Percentiles rank a stretch among this genome's conserved stretches.
Evolutionary conservation across 2,113 vertebrate genomes (phyloP).

Genomic region (Fukomys damarensis): DNA sequence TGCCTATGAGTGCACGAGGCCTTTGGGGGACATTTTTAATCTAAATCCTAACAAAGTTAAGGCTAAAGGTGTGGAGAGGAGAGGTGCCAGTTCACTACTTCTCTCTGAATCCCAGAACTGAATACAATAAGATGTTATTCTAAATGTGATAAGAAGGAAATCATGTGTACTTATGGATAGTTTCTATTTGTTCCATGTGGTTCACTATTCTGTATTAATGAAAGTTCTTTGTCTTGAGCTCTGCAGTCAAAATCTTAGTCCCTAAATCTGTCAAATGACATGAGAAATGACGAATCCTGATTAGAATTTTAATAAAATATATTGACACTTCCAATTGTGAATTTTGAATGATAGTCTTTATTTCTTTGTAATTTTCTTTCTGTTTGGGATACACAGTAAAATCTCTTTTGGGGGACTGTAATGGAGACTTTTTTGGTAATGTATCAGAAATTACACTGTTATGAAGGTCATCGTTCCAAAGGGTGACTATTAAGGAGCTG

Average conservation of each 20-base stretch:
- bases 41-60: background rate
- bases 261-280: conserved; percentile 18
- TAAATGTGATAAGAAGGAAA: background rate
- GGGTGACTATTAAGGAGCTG: conserved; percentile 58
- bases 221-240: conserved; percentile 10
- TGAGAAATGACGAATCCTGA: conserved; percentile 42
- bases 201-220: background rate
- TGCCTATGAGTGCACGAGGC: background rate
- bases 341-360: conserved; percentile 21
- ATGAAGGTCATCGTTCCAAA: conserved; percentile 61
- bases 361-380: conserved; percentile 64
- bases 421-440: conserved; percentile 69
- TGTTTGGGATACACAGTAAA: conserved; percentile 32
- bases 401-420: conserved; percentile 5
- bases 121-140: background rate
- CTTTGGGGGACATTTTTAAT: background rate
- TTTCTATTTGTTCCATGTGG: background rate
- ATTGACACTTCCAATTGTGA: conserved; percentile 36
- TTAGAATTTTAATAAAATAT: conserved; percentile 55
- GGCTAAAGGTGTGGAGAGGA: background rate
- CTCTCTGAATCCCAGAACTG: background rate
- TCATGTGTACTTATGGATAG: background rate
- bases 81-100: background rate
- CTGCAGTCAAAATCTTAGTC: conserved; percentile 7
- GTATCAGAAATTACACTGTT: conserved; percentile 66